Percentiles rank a stretch among this genome's conserved stretches.
Conservation (phyloP, 2,888 invertebrate species). For the Eupithecia subumbrata region DNA sequence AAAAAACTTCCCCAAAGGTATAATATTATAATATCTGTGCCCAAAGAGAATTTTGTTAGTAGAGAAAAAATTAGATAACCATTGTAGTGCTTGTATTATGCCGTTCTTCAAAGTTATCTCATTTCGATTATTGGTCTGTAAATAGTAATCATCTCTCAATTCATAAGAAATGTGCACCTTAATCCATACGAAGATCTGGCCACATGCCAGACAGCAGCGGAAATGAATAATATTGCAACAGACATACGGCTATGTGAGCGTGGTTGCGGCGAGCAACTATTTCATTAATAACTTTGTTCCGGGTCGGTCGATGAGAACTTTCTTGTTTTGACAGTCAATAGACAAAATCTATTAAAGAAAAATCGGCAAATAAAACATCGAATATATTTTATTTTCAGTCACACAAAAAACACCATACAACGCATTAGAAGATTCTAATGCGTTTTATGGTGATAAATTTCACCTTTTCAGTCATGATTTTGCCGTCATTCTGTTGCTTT, state of each 20-base stretch:
- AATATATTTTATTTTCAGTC: too few species aligned
- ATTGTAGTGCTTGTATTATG: too few species aligned
- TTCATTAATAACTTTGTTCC: conserved; percentile 3
- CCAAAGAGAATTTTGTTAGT: too few species aligned
- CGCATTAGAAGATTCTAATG: too few species aligned
- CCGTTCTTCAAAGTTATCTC: neutral
- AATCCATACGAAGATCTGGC: conserved; percentile 25
- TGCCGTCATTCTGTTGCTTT: neutral
- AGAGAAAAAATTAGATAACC: too few species aligned
- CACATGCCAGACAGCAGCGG: conserved; percentile 27
- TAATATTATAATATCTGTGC: too few species aligned
- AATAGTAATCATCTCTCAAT: conserved; percentile 1
- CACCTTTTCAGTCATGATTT: too few species aligned
- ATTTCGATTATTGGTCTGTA: neutral
- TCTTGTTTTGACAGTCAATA: neutral
- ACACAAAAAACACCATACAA: neutral
- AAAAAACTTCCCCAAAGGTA: too few species aligned
- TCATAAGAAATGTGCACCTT: conserved; percentile 12
- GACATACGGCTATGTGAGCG: conserved; percentile 20
- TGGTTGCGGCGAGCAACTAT: neutral
- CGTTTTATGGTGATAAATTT: too few species aligned
- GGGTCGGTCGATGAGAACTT: conserved; percentile 16
- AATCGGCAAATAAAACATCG: too few species aligned
- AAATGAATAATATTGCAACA: conserved; percentile 33
- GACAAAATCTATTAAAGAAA: neutral